Evolutionary conservation across 2,797 vertebrate genomes (phyloP).

Genomic region (Columba guinea): DNA sequence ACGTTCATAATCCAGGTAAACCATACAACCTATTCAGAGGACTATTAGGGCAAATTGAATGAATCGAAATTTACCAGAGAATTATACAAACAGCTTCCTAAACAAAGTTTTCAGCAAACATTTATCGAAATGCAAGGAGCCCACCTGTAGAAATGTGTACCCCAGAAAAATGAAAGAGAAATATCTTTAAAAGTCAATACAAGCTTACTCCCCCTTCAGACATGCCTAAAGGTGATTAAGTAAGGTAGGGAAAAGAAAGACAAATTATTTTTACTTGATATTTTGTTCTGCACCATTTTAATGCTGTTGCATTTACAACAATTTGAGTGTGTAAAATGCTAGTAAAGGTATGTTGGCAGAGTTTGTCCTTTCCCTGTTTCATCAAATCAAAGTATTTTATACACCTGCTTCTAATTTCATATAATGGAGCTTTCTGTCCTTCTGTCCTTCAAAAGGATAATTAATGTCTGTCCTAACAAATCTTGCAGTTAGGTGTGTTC

Average conservation of each 20-base stretch:
- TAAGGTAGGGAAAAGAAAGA: not conserved
- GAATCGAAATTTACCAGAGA: not conserved
- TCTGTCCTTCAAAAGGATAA: not conserved
- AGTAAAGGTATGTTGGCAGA: not conserved
- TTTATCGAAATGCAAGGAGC: not conserved
- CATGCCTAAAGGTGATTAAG: not conserved
- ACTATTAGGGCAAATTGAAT: not conserved
- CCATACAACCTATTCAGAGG: not conserved
- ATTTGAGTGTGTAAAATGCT: not conserved
- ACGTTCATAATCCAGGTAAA: not conserved
- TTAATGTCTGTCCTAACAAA: not conserved
- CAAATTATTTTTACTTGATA: not conserved
- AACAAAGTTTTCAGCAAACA: not conserved
- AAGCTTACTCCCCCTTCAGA: not conserved
- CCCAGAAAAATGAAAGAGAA: not conserved
- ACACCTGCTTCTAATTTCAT: not conserved
- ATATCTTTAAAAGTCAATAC: not conserved
- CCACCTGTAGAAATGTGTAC: not conserved
- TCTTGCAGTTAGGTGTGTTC: not conserved
- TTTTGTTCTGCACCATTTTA: not conserved
- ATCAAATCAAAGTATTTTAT: not conserved
- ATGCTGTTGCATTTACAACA: not conserved
- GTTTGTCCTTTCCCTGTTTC: not conserved
- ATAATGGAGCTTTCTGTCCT: not conserved
- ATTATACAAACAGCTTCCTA: not conserved